These are phyloP conservation scores for Umimayanthus chanpuru DNA, from an alignment of 92 coral and sea anemone species.

Conservation along the genomic window DNA sequence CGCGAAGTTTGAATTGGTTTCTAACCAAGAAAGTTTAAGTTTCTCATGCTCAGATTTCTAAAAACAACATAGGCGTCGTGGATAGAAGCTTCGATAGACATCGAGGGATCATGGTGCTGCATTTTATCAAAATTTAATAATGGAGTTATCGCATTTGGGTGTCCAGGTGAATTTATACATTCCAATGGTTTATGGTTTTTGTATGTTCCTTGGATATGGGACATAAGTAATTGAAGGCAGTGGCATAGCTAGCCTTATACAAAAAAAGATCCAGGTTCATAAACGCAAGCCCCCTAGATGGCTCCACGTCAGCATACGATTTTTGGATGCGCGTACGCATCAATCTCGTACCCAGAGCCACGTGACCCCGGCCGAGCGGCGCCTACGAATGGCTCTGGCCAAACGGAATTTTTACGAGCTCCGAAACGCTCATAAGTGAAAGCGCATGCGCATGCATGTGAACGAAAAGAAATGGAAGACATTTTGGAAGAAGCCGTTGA, in stretches of 20 bases:
- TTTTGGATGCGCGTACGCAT: slow-evolving; percentile 7
- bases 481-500: slow-evolving; percentile 16
- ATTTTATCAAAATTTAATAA: not conserved
- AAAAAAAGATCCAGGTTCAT: slow-evolving; percentile 15
- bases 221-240: slow-evolving; percentile 23
- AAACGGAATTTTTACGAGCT: not conserved
- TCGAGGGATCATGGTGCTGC: slow-evolving; percentile 15
- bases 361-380: not conserved
- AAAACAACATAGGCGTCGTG: slow-evolving; percentile 11
- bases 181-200: slow-evolving; percentile 21
- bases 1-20: slow-evolving; percentile 5
- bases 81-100: slow-evolving; percentile 21
- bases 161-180: slow-evolving; percentile 13
- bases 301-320: slow-evolving; percentile 9
- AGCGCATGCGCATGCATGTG: slow-evolving; percentile 27
- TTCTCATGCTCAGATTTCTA: slow-evolving; percentile 4
- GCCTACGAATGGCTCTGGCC: slow-evolving; percentile 9
- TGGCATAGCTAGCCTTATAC: slow-evolving; percentile 12
- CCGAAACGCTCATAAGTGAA: slow-evolving; percentile 18
- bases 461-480: slow-evolving; percentile 24
- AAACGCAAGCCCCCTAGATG: slow-evolving; percentile 15
- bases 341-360: no score
- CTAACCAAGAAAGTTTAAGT: slow-evolving; percentile 3
- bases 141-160: slow-evolving; percentile 1
- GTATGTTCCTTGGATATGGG: slow-evolving; percentile 22